A percentile compares a stretch with the other conserved stretches of the same genome.
Evolutionary conservation across 2,888 invertebrate species (phyloP).

Genomic region (Panzeria rudis): DNA sequence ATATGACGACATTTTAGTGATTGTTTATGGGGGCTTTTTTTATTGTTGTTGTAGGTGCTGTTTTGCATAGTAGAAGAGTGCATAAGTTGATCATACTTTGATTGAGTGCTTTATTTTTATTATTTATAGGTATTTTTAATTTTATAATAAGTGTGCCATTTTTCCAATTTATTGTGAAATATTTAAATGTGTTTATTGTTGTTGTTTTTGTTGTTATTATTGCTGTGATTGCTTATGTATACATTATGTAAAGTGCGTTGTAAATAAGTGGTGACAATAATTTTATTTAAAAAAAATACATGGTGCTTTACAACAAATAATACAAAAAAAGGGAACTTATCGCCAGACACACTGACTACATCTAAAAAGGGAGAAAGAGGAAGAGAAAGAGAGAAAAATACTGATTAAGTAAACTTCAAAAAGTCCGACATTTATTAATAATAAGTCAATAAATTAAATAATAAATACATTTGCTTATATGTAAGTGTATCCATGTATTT

Average conservation of each 20-base stretch:
- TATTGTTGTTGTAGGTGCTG: constrained; percentile 25
- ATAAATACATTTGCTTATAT: not conserved
- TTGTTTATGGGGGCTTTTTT: not conserved
- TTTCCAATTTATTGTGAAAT: constrained; percentile 17
- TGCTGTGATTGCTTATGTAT: constrained; percentile 46
- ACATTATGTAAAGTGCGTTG: constrained; percentile 69
- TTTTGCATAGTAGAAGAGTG: constrained; percentile 19
- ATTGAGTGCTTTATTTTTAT: constrained; percentile 11
- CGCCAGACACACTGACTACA: constrained; percentile 95
- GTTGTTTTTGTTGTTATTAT: constrained; percentile 17
- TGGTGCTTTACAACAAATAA: constrained; percentile 68
- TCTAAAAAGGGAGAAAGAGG: constrained; percentile 84
- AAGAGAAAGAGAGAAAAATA: constrained; percentile 76
- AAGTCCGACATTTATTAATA: constrained; percentile 2
- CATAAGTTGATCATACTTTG: constrained; percentile 12
- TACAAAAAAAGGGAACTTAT: constrained; percentile 84
- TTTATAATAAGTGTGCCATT: not conserved
- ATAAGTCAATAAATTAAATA: not conserved
- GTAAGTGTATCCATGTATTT: not conserved
- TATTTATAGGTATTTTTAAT: not conserved
- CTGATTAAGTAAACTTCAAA: constrained; percentile 25
- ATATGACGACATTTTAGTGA: not conserved
- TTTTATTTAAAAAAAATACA: constrained; percentile 53
- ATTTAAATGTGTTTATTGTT: constrained; percentile 22
- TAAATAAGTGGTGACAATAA: constrained; percentile 66